phyloP scores from a whole-genome alignment of 2,797 vertebrate genomes.

The Arnoldichthys spilopterus region DNA sequence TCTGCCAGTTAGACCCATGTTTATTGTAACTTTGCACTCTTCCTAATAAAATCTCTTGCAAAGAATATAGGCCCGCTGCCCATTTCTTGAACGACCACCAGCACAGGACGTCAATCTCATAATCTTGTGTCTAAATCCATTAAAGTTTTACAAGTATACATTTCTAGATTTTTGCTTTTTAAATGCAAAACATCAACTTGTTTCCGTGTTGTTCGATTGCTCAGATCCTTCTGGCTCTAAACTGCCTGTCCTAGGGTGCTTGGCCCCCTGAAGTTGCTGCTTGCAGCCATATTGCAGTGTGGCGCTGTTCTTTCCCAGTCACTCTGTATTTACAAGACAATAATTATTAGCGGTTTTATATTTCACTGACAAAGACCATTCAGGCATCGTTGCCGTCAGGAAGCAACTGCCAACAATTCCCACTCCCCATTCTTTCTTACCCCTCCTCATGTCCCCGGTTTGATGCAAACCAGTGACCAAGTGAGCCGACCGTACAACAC shows the following conservation, averaged over 20 bases:
- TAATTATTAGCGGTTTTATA: constrained; percentile 39
- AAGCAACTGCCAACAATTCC: constrained; percentile 24
- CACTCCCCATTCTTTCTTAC: constrained; percentile 4
- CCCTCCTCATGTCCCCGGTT: constrained; percentile 11
- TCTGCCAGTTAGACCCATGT: too few species aligned
- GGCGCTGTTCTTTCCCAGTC: constrained; percentile 1
- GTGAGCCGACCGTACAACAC: constrained; percentile 19
- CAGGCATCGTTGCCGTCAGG: constrained; percentile 26
- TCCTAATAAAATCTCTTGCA: too few species aligned
- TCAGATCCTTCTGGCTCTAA: neutral
- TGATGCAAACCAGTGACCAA: constrained; percentile 53
- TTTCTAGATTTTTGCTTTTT: too few species aligned
- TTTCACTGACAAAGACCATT: constrained; percentile 52
- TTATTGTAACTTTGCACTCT: too few species aligned
- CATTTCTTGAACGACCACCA: too few species aligned
- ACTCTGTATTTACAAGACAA: neutral
- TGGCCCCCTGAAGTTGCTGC: constrained; percentile 15
- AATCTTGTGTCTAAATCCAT: too few species aligned
- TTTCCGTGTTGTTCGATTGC: too few species aligned
- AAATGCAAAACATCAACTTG: too few species aligned
- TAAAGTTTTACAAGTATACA: too few species aligned
- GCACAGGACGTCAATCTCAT: too few species aligned
- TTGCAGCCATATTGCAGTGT: constrained; percentile 1
- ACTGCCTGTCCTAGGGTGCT: neutral
- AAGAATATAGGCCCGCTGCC: too few species aligned